phyloP scores from a whole-genome alignment of 2,113 vertebrate genomes.

The Apteryx mantelli region DNA sequence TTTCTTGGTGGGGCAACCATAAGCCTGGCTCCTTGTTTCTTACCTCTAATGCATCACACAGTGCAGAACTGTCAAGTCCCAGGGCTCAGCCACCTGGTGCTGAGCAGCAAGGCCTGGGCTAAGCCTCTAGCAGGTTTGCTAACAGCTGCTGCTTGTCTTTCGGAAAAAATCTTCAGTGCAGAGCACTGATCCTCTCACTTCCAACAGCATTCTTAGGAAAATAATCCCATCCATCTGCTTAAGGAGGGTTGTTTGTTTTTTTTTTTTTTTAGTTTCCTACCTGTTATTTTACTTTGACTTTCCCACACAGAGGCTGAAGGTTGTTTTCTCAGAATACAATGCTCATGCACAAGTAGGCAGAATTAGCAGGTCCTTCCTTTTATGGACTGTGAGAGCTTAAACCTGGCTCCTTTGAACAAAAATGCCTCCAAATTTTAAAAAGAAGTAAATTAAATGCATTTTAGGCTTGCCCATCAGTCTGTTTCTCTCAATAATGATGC shows the following conservation, averaged over 20 bases:
- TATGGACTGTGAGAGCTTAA: neutral
- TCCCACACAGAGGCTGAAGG: neutral
- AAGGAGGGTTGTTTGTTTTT: neutral
- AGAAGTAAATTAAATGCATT: neutral
- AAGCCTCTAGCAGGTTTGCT: neutral
- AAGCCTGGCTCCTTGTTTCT: neutral
- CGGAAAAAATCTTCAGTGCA: neutral
- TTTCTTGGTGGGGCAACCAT: neutral
- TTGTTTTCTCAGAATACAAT: neutral
- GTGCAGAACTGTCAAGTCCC: neutral
- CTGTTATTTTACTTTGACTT: neutral
- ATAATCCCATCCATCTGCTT: conserved; percentile 22
- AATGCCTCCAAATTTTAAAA: neutral
- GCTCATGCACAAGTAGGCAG: neutral
- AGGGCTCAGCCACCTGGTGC: neutral
- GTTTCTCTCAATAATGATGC: neutral
- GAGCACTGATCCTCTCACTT: neutral
- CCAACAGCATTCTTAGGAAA: neutral
- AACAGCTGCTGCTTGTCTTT: neutral
- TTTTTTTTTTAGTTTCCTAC: neutral
- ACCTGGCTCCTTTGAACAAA: neutral
- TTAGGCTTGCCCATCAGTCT: neutral
- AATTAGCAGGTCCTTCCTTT: neutral
- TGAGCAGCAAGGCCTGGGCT: neutral
- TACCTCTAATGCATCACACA: neutral